Conservation (phyloP, 2,888 invertebrate genomes). For the Lutraria lutraria region DNA sequence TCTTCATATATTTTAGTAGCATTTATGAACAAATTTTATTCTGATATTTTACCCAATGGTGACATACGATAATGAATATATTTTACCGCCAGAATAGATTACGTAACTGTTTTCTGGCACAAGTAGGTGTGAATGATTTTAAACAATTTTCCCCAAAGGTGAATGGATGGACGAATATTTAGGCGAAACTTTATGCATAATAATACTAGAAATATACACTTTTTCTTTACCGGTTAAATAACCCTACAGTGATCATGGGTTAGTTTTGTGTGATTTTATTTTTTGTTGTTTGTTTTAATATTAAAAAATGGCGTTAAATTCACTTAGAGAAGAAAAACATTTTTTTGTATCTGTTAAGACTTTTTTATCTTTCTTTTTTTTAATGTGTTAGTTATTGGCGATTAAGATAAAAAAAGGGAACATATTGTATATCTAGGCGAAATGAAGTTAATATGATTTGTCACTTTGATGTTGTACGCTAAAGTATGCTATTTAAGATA, state of each 20-base stretch:
- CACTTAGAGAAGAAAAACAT: neutral
- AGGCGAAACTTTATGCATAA: conserved; percentile 25
- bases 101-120: neutral
- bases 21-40: too few species aligned
- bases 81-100: neutral
- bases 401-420: too few species aligned
- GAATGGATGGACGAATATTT: conserved; percentile 1
- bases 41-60: too few species aligned
- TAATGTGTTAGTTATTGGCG: neutral
- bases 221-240: conserved; percentile 16
- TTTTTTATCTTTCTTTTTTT: neutral
- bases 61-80: too few species aligned
- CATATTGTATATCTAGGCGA: too few species aligned
- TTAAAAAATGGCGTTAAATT: neutral
- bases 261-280: conserved; percentile 12
- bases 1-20: too few species aligned
- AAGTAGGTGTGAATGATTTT: neutral
- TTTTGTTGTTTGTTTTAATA: conserved; percentile 12
- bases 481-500: too few species aligned
- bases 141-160: neutral
- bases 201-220: conserved; percentile 2
- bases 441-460: too few species aligned
- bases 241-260: neutral
- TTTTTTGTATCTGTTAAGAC: neutral
- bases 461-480: too few species aligned